phyloP scores from a whole-genome alignment of 2,113 vertebrate species.

The Engraulis encrasicolus region DNA sequence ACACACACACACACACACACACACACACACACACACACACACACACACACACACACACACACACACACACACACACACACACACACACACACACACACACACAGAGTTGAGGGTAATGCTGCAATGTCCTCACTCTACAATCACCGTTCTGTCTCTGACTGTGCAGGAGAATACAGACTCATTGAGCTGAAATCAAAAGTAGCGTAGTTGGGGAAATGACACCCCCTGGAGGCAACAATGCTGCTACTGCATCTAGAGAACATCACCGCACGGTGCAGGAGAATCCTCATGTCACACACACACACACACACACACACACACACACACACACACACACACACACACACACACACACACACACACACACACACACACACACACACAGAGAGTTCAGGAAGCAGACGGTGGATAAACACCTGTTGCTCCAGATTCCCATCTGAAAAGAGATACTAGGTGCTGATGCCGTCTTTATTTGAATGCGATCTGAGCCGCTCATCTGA shows the following conservation, averaged over 20 bases:
- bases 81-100: neutral
- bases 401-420: neutral
- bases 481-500: conserved; percentile 9
- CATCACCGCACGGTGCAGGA: neutral
- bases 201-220: neutral
- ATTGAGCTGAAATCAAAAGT: neutral
- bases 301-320: neutral
- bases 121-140: neutral
- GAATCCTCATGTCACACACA: neutral
- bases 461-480: conserved; percentile 12
- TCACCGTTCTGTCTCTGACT: neutral
- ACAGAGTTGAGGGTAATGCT: neutral
- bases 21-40: neutral
- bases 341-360: neutral
- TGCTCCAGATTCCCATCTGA: conserved; percentile 9
- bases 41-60: neutral
- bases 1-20: neutral
- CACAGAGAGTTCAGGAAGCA: neutral
- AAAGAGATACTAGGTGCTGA: neutral
- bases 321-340: neutral
- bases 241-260: neutral
- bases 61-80: neutral
- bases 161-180: neutral
- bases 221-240: conserved; percentile 2
- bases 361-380: conserved; percentile 10